Conservation (phyloP, 2,888 invertebrate species). For the Chalcis sispes region DNA sequence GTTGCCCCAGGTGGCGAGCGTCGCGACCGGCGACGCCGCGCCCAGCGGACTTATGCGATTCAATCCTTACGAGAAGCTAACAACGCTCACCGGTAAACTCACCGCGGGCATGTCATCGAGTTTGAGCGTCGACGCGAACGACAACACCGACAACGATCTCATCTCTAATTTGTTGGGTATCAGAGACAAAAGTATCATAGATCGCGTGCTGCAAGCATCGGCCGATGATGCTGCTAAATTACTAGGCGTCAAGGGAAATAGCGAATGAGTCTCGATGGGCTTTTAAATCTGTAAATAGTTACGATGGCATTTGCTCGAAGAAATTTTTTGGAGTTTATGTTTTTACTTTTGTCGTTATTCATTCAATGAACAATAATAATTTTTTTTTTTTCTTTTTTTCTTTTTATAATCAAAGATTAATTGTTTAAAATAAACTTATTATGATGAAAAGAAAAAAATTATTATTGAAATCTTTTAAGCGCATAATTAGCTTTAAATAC, state of each 20-base stretch:
- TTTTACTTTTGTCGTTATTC: too few species aligned
- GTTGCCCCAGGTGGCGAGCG: slow-evolving; percentile 68
- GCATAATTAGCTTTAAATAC: too few species aligned
- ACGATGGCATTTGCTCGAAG: not conserved
- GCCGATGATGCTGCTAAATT: slow-evolving; percentile 93
- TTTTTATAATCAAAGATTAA: too few species aligned
- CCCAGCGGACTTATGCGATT: slow-evolving; percentile 68
- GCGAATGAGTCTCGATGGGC: slow-evolving; percentile 65
- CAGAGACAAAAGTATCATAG: slow-evolving; percentile 89
- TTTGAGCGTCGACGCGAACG: slow-evolving; percentile 72
- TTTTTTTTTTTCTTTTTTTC: too few species aligned
- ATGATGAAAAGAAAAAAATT: too few species aligned
- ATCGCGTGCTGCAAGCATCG: slow-evolving; percentile 88
- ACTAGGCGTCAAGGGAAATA: slow-evolving; percentile 86
- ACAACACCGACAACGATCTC: slow-evolving; percentile 80
- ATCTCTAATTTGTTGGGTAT: slow-evolving; percentile 94
- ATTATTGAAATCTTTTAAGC: too few species aligned
- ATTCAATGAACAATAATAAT: too few species aligned
- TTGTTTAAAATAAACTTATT: too few species aligned
- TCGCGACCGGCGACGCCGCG: slow-evolving; percentile 71
- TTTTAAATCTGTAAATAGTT: slow-evolving; percentile 9
- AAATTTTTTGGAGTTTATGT: slow-evolving; percentile 7
- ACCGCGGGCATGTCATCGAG: slow-evolving; percentile 42
- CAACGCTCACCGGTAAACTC: slow-evolving; percentile 68
- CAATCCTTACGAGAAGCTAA: slow-evolving; percentile 71